These are phyloP conservation scores for Trochalopteron elliotii DNA, from an alignment of 2,113 vertebrate species.

Conservation along the genomic window DNA sequence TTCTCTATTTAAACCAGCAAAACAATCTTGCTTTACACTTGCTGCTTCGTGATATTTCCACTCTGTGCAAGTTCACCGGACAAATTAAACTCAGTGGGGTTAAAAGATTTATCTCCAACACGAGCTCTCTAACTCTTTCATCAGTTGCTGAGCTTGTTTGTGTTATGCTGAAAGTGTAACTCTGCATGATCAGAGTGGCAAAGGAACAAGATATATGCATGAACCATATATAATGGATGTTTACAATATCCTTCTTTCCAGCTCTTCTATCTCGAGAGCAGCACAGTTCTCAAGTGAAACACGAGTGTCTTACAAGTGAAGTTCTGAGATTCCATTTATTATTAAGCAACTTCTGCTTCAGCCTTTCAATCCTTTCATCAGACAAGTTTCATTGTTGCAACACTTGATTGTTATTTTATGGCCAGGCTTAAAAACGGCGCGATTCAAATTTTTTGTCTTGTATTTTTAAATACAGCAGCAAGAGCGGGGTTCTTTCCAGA, in stretches of 20 bases:
- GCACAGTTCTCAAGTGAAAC: not conserved
- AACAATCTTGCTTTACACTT: not conserved
- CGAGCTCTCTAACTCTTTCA: not conserved
- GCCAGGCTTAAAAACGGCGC: not conserved
- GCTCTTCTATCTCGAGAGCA: not conserved
- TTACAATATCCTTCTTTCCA: not conserved
- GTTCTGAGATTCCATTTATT: not conserved
- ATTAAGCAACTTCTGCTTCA: slow-evolving; percentile 3
- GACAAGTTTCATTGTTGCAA: not conserved
- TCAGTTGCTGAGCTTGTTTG: not conserved
- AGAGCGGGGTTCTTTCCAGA: not conserved
- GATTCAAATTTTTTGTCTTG: not conserved
- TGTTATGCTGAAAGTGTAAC: not conserved
- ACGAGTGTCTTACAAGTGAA: not conserved
- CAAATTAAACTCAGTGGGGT: rapidly evolving
- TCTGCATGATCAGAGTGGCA: not conserved
- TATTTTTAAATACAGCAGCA: not conserved
- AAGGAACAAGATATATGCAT: not conserved
- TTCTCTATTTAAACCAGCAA: not conserved
- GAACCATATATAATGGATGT: not conserved
- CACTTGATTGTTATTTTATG: not conserved
- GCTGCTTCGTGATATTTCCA: not conserved
- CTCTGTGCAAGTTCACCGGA: not conserved
- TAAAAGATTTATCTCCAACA: not conserved
- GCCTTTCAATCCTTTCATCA: not conserved